These are phyloP conservation scores for Scaptomyza montana DNA, from an alignment of 1,140 invertebrate species.

Conservation along the genomic window DNA sequence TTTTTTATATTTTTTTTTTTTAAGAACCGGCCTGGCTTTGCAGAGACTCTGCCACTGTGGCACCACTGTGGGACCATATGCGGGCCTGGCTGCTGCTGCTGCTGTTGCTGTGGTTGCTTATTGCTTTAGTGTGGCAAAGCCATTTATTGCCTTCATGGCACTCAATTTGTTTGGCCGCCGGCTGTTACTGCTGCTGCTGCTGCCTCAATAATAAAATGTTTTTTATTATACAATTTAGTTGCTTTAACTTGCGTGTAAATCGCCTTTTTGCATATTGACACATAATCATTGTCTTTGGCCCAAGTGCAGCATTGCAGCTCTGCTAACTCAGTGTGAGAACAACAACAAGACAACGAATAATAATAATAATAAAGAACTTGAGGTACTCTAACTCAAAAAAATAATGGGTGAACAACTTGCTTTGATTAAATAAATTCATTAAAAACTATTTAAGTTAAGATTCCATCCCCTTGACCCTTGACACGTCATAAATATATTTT, in stretches of 20 bases:
- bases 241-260: constrained; percentile 81
- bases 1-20: constrained; percentile 35
- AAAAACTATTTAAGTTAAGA: no score
- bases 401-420: no score
- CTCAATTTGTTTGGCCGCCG: constrained; percentile 79
- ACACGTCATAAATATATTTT: no score
- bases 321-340: constrained; percentile 34
- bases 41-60: constrained; percentile 18
- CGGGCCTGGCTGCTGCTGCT: constrained; percentile 42
- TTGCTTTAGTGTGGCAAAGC: constrained; percentile 40
- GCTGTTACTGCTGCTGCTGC: constrained; percentile 44
- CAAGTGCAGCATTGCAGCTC: constrained; percentile 23
- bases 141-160: constrained; percentile 81
- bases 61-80: constrained; percentile 37
- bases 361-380: background rate
- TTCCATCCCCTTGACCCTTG: no score
- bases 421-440: no score
- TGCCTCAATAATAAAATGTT: constrained; percentile 79
- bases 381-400: background rate
- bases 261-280: constrained; percentile 80
- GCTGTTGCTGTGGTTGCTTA: constrained; percentile 39
- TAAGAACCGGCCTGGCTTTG: constrained; percentile 59
- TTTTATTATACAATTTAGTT: constrained; percentile 82
- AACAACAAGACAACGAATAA: constrained; percentile 15
- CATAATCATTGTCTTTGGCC: constrained; percentile 76